Evolutionary conservation across 1,140 invertebrate species (phyloP).

Genomic region (Limonius californicus): DNA sequence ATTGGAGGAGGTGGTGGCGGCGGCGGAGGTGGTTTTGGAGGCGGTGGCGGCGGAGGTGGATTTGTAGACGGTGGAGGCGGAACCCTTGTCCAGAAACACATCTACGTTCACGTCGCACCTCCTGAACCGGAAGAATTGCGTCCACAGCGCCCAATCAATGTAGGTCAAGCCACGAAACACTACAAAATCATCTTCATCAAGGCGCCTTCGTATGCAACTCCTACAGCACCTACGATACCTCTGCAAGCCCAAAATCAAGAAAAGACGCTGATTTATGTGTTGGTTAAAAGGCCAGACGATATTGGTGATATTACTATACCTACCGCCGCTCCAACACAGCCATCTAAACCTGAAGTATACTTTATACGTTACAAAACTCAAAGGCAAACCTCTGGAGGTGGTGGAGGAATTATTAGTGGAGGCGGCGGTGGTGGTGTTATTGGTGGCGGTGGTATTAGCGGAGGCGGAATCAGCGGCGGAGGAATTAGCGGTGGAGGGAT

Average conservation of each 20-base stretch:
- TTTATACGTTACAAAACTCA: slow-evolving; percentile 28
- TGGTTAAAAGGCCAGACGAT: slow-evolving; percentile 78
- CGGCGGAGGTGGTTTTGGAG: slow-evolving; percentile 3
- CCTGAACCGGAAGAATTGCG: slow-evolving; percentile 48
- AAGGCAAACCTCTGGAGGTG: slow-evolving; percentile 53
- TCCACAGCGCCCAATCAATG: slow-evolving; percentile 49
- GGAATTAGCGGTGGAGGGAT: neutral
- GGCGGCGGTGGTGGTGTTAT: slow-evolving; percentile 33
- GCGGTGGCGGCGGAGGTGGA: neutral
- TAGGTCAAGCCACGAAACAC: slow-evolving; percentile 53
- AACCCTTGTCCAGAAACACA: slow-evolving; percentile 17
- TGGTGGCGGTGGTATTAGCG: slow-evolving; percentile 38
- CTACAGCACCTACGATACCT: slow-evolving; percentile 64
- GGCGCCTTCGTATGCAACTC: slow-evolving; percentile 69
- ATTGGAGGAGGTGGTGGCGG: neutral
- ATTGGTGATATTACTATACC: slow-evolving; percentile 71
- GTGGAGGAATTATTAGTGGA: slow-evolving; percentile 44
- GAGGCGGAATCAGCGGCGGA: slow-evolving; percentile 11
- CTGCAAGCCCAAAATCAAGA: slow-evolving; percentile 68
- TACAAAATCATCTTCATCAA: slow-evolving; percentile 88
- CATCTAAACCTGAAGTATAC: slow-evolving; percentile 67
- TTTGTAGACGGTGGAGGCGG: neutral
- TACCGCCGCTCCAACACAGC: slow-evolving; percentile 67
- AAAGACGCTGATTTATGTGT: slow-evolving; percentile 81
- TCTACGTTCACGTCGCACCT: slow-evolving; percentile 19